Percentiles rank a stretch among this genome's conserved stretches.
Conservation (phyloP, 2,113 vertebrate genomes). For the Calonectris borealis region DNA sequence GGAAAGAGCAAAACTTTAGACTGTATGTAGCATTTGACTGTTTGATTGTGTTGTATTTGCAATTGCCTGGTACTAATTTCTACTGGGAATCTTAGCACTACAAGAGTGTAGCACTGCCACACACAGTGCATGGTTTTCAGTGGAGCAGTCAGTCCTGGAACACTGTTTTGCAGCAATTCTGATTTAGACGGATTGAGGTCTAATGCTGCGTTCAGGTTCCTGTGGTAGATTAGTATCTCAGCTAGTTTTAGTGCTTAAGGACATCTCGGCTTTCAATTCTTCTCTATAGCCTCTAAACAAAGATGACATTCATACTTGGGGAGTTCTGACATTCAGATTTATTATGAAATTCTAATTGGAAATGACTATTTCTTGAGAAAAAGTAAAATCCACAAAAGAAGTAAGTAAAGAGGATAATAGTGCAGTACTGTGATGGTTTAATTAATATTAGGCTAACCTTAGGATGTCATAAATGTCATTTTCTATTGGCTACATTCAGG, state of each 20-base stretch:
- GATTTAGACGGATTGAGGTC: neutral
- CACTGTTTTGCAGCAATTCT: neutral
- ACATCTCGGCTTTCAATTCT: neutral
- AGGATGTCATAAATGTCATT: constrained; percentile 67
- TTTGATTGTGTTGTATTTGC: neutral
- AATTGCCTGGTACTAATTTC: neutral
- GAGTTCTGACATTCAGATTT: constrained; percentile 72
- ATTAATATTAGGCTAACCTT: constrained; percentile 75
- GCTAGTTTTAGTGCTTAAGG: neutral
- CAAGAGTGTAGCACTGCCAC: neutral
- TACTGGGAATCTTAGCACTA: neutral
- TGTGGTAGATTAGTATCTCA: neutral
- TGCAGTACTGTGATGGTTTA: constrained; percentile 56
- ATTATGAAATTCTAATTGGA: constrained; percentile 66
- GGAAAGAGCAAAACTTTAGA: neutral
- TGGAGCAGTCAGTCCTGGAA: neutral
- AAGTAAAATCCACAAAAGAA: constrained; percentile 68
- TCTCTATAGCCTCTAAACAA: constrained; percentile 34
- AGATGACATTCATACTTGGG: constrained; percentile 43
- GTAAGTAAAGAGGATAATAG: constrained; percentile 40
- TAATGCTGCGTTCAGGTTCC: neutral
- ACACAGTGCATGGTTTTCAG: neutral
- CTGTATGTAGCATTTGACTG: neutral
- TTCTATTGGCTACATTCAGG: constrained; percentile 59
- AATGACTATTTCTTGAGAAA: constrained; percentile 67